A percentile compares a stretch with the other conserved stretches of the same genome.
Conservation (phyloP, 2,888 invertebrate genomes). For the Camponotus fellah region DNA sequence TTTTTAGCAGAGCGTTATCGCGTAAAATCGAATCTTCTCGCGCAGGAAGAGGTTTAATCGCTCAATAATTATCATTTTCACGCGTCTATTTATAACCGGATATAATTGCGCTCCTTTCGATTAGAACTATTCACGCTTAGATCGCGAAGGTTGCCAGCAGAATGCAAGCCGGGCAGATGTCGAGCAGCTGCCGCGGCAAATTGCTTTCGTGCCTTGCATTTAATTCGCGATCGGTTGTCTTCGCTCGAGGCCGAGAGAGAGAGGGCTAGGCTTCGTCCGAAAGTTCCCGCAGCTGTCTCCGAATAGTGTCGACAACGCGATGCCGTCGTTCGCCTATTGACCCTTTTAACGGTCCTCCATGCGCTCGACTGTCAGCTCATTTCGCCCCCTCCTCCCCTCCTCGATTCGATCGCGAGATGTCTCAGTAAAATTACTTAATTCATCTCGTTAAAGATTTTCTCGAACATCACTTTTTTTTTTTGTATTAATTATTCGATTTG, state of each 20-base stretch:
- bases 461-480: not conserved
- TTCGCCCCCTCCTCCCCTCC: not conserved
- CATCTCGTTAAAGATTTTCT: not conserved
- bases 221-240: slow-evolving; percentile 70
- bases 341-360: not conserved
- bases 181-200: slow-evolving; percentile 80
- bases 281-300: slow-evolving; percentile 67
- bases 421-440: not conserved
- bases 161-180: slow-evolving; percentile 83
- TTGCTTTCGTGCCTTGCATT: slow-evolving; percentile 74
- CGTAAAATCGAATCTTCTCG: not conserved
- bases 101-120: slow-evolving; percentile 32
- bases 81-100: slow-evolving; percentile 12
- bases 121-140: slow-evolving; percentile 69
- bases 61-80: not conserved
- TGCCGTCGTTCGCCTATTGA: slow-evolving; percentile 21
- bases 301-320: slow-evolving; percentile 60
- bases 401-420: not conserved
- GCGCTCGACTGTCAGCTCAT: slow-evolving; percentile 20
- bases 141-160: slow-evolving; percentile 69
- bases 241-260: slow-evolving; percentile 60
- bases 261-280: slow-evolving; percentile 28
- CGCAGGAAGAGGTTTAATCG: not conserved
- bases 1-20: not conserved
- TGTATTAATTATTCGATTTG: not conserved